Evolutionary conservation across 2,113 vertebrate genomes (phyloP).

Genomic region (Carollia perspicillata): DNA sequence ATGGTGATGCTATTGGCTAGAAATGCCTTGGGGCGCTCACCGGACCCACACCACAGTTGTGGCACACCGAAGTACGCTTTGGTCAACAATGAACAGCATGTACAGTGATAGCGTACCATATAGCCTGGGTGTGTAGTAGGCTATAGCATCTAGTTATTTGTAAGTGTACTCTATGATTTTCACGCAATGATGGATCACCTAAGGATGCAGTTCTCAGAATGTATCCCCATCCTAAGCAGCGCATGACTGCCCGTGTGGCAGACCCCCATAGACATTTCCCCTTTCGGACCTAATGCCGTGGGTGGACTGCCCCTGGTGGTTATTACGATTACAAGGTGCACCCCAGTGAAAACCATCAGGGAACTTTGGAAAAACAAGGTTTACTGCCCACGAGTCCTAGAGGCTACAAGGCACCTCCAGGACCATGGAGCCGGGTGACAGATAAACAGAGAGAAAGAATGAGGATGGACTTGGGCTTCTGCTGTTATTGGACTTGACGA

Average conservation of each 20-base stretch:
- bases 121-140: not conserved
- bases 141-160: not conserved
- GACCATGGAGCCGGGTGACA: not conserved
- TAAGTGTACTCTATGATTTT: too few relatives aligned
- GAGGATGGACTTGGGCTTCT: not conserved
- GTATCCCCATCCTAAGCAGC: not conserved
- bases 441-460: not conserved
- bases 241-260: not conserved
- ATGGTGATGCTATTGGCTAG: not conserved
- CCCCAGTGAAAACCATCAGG: not conserved
- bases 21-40: not conserved
- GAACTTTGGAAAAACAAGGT: not conserved
- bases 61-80: not conserved
- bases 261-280: not conserved
- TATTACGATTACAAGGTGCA: not conserved
- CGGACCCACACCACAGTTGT: not conserved
- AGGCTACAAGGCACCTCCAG: not conserved
- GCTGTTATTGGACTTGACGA: not conserved
- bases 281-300: not conserved
- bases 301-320: not conserved
- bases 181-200: not conserved
- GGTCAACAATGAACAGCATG: not conserved
- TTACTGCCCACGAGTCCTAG: not conserved
- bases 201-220: not conserved
- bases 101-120: not conserved